These are phyloP conservation scores for Gulo gulo DNA, from an alignment of 2,113 vertebrate species.

Conservation along the genomic window DNA sequence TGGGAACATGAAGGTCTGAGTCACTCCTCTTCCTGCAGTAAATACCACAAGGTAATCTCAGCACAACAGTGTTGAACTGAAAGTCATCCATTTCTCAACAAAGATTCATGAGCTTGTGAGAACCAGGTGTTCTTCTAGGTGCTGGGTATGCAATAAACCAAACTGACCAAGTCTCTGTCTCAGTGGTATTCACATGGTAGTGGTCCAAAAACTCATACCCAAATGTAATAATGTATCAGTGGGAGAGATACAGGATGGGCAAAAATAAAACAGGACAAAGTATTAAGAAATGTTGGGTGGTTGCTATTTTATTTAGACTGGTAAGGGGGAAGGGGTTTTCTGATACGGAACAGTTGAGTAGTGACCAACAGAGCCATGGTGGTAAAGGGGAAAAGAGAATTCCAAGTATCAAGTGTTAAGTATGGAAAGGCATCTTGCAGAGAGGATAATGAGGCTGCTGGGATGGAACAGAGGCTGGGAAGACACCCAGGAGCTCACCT, in stretches of 20 bases:
- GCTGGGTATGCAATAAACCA: neutral
- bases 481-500: neutral
- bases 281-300: neutral
- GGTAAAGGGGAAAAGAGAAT: neutral
- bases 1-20: neutral
- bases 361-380: neutral
- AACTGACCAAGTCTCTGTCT: neutral
- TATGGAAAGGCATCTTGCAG: neutral
- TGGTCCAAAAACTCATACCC: neutral
- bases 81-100: neutral
- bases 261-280: neutral
- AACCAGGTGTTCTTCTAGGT: neutral
- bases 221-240: neutral
- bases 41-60: neutral
- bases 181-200: neutral
- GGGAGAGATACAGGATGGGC: neutral
- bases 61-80: neutral
- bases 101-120: neutral
- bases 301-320: neutral
- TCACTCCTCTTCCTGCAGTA: neutral
- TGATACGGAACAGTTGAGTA: neutral
- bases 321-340: neutral
- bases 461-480: rapidly evolving
- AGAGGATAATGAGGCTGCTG: neutral
- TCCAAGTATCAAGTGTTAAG: neutral